phyloP scores from a whole-genome alignment of 1,140 invertebrate species.

The Sitodiplosis mosellana region DNA sequence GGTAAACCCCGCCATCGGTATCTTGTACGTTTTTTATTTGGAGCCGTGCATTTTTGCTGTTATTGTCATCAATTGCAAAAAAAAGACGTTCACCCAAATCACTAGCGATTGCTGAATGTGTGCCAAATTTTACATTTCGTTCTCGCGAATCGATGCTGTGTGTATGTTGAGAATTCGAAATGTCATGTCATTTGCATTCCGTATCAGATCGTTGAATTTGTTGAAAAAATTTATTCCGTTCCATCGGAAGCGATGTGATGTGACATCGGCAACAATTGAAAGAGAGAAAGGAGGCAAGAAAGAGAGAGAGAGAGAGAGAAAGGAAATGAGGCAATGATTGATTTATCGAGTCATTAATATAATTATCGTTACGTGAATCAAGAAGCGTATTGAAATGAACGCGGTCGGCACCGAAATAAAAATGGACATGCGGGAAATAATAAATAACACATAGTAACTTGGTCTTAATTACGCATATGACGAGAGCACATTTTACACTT shows the following conservation, averaged over 20 bases:
- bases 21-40: conserved; percentile 50
- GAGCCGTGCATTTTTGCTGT: conserved; percentile 45
- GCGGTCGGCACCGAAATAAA: neutral
- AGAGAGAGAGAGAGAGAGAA: no score
- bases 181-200: no score
- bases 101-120: conserved; percentile 53
- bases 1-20: conserved; percentile 58
- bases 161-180: no score
- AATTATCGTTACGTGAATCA: no score
- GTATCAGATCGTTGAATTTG: no score
- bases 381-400: neutral
- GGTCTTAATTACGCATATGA: neutral
- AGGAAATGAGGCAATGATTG: no score
- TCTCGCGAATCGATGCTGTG: conserved; percentile 54
- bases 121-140: conserved; percentile 35
- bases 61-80: conserved; percentile 50
- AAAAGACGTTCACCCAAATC: conserved; percentile 54
- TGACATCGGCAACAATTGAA: no score
- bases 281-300: no score
- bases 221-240: no score
- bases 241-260: no score
- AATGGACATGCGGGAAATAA: neutral
- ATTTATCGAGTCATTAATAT: no score
- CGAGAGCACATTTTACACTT: no score
- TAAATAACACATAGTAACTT: conserved; percentile 2